Percentiles rank a stretch among this genome's conserved stretches.
These are phyloP conservation scores for Gouania willdenowi DNA, from an alignment of 2,797 vertebrate species.

Conservation along the genomic window DNA sequence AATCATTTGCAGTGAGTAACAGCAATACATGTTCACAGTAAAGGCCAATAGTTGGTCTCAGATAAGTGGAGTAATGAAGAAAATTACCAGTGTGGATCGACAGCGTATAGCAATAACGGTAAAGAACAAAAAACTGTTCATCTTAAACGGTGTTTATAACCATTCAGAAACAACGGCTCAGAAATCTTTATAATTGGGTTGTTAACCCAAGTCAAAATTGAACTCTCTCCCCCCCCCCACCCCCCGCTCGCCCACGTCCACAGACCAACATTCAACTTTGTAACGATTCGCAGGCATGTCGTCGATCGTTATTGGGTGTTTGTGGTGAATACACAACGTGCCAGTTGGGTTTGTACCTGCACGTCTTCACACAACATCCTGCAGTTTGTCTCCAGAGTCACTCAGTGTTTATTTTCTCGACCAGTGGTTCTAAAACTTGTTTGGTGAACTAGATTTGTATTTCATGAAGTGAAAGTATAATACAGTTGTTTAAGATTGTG, in stretches of 20 bases:
- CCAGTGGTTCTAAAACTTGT: no score
- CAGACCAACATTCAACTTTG: not conserved
- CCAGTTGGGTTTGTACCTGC: not conserved
- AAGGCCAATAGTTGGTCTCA: slow-evolving; percentile 24
- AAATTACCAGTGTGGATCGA: slow-evolving; percentile 45
- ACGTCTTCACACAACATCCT: no score
- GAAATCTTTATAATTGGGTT: not conserved
- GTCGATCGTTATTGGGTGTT: not conserved
- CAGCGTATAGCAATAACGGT: slow-evolving; percentile 15
- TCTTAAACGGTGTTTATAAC: not conserved
- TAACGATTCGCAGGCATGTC: not conserved
- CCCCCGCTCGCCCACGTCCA: not conserved
- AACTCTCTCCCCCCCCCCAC: not conserved
- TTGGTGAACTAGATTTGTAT: no score
- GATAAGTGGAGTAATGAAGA: slow-evolving; percentile 26
- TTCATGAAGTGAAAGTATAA: no score
- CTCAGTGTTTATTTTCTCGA: no score
- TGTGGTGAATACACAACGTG: not conserved
- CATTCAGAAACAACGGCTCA: not conserved
- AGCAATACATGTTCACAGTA: slow-evolving; percentile 36
- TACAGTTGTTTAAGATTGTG: no score
- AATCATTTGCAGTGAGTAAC: slow-evolving; percentile 29
- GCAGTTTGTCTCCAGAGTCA: no score
- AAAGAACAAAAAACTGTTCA: slow-evolving; percentile 5
- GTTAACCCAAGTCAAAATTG: slow-evolving; percentile 12